phyloP scores from a whole-genome alignment of 2,888 invertebrate genomes.

The Cephus pygmeus region DNA sequence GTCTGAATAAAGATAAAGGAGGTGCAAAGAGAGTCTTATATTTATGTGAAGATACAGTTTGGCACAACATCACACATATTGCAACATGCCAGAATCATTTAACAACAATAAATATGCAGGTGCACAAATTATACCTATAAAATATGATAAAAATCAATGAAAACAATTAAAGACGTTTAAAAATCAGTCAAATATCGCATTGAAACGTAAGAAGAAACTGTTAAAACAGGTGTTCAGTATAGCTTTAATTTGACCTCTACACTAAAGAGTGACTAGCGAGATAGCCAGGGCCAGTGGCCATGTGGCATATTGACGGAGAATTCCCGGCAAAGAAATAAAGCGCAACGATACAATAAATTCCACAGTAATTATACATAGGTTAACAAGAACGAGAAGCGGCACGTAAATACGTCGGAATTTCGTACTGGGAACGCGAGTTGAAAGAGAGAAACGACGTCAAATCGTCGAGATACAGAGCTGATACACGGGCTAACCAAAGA shows the following conservation, averaged over 20 bases:
- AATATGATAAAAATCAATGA: slow-evolving; percentile 16
- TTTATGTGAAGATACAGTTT: background rate
- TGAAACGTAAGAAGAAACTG: background rate
- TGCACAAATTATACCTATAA: background rate
- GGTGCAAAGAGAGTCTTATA: background rate
- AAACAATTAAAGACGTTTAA: background rate
- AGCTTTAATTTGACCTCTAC: slow-evolving; percentile 19
- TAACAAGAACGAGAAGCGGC: slow-evolving; percentile 2
- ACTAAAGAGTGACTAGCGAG: slow-evolving; percentile 21
- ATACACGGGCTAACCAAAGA: slow-evolving; percentile 42
- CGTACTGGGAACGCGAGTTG: slow-evolving; percentile 8
- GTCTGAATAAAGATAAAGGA: background rate
- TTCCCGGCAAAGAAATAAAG: slow-evolving; percentile 9
- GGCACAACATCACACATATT: background rate
- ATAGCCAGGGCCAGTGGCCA: slow-evolving; percentile 29
- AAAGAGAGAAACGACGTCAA: slow-evolving; percentile 20
- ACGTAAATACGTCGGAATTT: slow-evolving; percentile 15
- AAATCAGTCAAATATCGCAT: background rate
- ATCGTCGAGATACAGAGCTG: slow-evolving; percentile 16
- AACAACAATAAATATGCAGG: background rate
- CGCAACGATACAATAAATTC: background rate
- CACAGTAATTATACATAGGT: slow-evolving; percentile 4
- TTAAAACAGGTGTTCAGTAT: slow-evolving; percentile 11
- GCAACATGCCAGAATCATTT: background rate
- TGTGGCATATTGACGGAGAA: slow-evolving; percentile 39